Base-by-base conservation (phyloP, 2,113 vertebrate species). In the Dermatemys mawii region DNA sequence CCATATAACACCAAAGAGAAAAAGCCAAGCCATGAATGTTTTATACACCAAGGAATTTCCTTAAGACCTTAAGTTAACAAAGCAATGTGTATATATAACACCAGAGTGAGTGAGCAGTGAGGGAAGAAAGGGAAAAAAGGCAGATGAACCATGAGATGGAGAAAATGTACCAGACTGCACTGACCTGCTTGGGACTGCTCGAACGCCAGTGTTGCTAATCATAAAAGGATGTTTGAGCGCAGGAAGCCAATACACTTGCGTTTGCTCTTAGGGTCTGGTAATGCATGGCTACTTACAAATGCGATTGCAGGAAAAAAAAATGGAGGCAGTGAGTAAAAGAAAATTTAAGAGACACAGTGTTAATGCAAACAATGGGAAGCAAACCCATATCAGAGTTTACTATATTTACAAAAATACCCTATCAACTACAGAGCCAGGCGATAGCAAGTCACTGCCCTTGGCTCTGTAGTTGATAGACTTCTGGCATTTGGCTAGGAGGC, bases 321-420 rank as follows among this genome's bases (percentile, higher is more conserved):
- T 60, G 1, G 1, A 86, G 12, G n/a, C 78, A 55, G 11, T 5
- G 60, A 48, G 50, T 7, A 50, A 84, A 49, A 48, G 50, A 6
- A 50, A 84, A 49, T 50, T 16, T 0, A 78, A 11, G 63, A 63
- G 89, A 92, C 35, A 38, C 17, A 14, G 6, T n/a, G 60, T 67
- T 84, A 95, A 86, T 29, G 50, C 57, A 95, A 70, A 75, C 86
- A 51, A 51, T 94, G 90, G 85, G 79, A 97, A 90, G 92, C 87
- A 50, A 0, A 92, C 83, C 89, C 21, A 0, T 81, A 90, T 80
- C 93, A 75, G 90, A 49, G 83, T 53, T 80, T 44, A 70, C 78
- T 90, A 70, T 81, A 73, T 82, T 73, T 90, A 80, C 78, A 94
- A 86, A 90, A 94, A 84, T 38, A n/a, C n/a, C n/a, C n/a, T n/a